A percentile compares a stretch with the other conserved stretches of the same genome.
Evolutionary conservation across 2,797 vertebrate species (phyloP).

Genomic region (Coccyzus lansbergi): DNA sequence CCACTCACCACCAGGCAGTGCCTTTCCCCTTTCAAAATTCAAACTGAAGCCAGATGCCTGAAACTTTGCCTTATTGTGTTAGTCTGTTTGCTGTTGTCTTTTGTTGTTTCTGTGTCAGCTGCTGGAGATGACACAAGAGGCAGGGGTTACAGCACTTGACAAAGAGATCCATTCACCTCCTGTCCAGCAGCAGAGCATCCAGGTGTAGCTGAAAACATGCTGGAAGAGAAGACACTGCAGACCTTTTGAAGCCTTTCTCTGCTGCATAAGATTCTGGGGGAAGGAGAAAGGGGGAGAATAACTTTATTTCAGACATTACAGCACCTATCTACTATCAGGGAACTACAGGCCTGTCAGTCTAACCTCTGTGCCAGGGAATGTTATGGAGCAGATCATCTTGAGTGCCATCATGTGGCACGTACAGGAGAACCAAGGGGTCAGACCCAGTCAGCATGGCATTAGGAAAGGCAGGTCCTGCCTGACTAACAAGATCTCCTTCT

Average conservation of each 20-base stretch:
- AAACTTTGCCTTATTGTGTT: slow-evolving; percentile 20
- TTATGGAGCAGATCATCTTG: too few relatives aligned
- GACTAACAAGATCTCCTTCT: too few relatives aligned
- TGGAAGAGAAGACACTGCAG: not conserved
- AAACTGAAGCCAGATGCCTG: not conserved
- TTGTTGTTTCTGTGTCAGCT: slow-evolving; percentile 40
- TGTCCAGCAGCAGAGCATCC: not conserved
- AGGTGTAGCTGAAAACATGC: not conserved
- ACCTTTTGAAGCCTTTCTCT: slow-evolving; percentile 15
- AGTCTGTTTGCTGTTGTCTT: not conserved
- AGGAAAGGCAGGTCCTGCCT: too few relatives aligned
- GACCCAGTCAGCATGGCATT: too few relatives aligned
- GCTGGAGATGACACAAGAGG: slow-evolving; percentile 54
- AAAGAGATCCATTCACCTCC: slow-evolving; percentile 37
- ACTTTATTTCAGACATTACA: not conserved
- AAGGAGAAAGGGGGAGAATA: not conserved
- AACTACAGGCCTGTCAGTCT: too few relatives aligned
- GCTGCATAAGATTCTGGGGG: not conserved
- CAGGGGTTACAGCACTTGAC: slow-evolving; percentile 14
- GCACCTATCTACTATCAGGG: not conserved
- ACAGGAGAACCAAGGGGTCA: too few relatives aligned
- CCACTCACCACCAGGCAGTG: not conserved
- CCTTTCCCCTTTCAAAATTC: slow-evolving; percentile 40
- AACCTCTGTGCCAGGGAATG: too few relatives aligned
- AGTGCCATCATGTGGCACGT: too few relatives aligned